A percentile compares a stretch with the other conserved stretches of the same genome.
These are phyloP conservation scores for Anastrepha ludens DNA, from an alignment of 1,140 invertebrate genomes.

Conservation along the genomic window DNA sequence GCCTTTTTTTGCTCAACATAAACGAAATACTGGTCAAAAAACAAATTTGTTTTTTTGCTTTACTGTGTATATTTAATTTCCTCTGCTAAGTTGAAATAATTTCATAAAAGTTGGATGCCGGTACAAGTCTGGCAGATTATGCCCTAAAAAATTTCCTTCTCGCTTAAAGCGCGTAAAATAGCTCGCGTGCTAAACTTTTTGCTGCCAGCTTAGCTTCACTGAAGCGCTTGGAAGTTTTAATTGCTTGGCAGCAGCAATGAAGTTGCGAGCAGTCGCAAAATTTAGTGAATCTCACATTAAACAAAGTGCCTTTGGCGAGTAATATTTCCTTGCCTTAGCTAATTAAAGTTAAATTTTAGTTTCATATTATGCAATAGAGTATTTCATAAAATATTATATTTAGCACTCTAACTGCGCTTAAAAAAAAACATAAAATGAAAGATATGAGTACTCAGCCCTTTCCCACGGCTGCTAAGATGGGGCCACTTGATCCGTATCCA, in stretches of 20 bases:
- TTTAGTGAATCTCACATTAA: not conserved
- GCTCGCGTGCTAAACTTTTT: not conserved
- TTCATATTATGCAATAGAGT: not conserved
- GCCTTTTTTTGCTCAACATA: not conserved
- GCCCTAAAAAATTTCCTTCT: not conserved
- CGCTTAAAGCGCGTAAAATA: not conserved
- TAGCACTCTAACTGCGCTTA: no score
- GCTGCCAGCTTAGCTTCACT: not conserved
- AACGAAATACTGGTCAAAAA: not conserved
- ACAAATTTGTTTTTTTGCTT: not conserved
- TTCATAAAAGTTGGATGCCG: not conserved
- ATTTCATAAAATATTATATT: no score
- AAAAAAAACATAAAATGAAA: no score
- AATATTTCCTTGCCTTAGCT: not conserved
- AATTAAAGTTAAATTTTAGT: not conserved
- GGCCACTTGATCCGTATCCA: no score
- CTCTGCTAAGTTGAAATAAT: not conserved
- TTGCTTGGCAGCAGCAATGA: not conserved
- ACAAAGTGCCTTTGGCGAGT: not conserved
- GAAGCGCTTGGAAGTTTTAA: not conserved
- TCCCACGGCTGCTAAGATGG: no score
- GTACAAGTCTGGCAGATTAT: not conserved
- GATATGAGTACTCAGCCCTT: no score
- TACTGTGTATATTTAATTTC: constrained; percentile 18
- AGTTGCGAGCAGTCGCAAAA: not conserved